Percentiles rank a stretch among this genome's conserved stretches.
Conservation (phyloP, 2,113 vertebrate genomes). For the Ictalurus punctatus region DNA sequence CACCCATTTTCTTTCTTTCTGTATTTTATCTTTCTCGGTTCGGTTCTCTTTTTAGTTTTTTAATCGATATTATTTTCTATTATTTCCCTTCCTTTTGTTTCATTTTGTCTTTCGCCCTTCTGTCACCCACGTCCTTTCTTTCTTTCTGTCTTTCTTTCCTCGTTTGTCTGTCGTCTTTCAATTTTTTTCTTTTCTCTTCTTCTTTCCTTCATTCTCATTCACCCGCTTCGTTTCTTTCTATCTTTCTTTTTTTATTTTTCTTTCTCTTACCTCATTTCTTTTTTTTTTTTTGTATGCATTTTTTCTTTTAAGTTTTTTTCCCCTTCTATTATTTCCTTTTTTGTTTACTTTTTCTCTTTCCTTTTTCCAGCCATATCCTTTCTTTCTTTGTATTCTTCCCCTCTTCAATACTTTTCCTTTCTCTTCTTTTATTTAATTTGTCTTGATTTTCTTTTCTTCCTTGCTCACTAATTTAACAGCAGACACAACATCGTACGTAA, state of each 20-base stretch:
- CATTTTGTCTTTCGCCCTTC: neutral
- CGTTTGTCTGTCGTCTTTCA: neutral
- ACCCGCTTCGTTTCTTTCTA: neutral
- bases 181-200: too few relatives aligned
- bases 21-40: neutral
- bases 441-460: too few relatives aligned
- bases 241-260: neutral
- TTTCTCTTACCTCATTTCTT: neutral
- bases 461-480: too few relatives aligned
- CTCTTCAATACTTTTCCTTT: too few relatives aligned
- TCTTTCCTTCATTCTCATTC: neutral
- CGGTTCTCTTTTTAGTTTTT: neutral
- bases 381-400: too few relatives aligned
- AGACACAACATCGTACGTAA: neutral
- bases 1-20: neutral
- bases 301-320: neutral
- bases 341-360: neutral
- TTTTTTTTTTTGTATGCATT: neutral
- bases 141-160: neutral
- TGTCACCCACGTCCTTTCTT: neutral
- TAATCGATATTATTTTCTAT: neutral
- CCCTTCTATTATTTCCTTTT: neutral
- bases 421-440: too few relatives aligned
- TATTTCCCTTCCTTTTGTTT: neutral
- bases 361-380: too few relatives aligned